phyloP scores from a whole-genome alignment of 2,888 invertebrate genomes.

The Villa cingulata region DNA sequence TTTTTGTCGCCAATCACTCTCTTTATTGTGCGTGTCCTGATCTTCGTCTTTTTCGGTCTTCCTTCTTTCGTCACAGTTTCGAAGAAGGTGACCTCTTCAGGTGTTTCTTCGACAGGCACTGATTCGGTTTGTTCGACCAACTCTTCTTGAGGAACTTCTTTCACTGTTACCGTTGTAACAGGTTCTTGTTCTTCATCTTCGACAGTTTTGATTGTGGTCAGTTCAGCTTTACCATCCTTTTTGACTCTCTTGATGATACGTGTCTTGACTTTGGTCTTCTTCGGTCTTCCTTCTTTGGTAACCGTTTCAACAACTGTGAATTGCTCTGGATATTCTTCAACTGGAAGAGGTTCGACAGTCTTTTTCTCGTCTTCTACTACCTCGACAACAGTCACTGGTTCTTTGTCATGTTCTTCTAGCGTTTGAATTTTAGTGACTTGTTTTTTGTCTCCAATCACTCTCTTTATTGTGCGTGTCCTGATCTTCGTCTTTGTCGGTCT shows the following conservation, averaged over 20 bases:
- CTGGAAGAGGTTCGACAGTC: constrained; percentile 25
- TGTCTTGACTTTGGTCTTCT: constrained; percentile 17
- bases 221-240: constrained; percentile 19
- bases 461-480: constrained; percentile 17
- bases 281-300: constrained; percentile 16
- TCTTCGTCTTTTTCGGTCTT: constrained; percentile 21
- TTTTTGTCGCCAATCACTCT: constrained; percentile 19
- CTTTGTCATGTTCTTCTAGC: constrained; percentile 28
- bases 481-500: constrained; percentile 19
- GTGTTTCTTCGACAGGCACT: constrained; percentile 23
- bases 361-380: constrained; percentile 22
- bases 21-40: constrained; percentile 20
- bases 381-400: constrained; percentile 25
- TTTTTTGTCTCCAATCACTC: constrained; percentile 18
- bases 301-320: constrained; percentile 11
- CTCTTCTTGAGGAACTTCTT: constrained; percentile 26
- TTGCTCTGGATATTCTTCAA: constrained; percentile 19
- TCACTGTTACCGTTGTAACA: constrained; percentile 22
- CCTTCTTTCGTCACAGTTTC: constrained; percentile 4
- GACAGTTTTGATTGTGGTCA: constrained; percentile 16
- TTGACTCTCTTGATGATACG: constrained; percentile 8
- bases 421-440: constrained; percentile 27
- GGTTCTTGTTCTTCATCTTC: constrained; percentile 19
- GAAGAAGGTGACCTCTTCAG: constrained; percentile 19
- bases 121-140: constrained; percentile 17